Percentiles rank a stretch among this genome's conserved stretches.
These are phyloP conservation scores for Arrhamphus sclerolepis DNA, from an alignment of 2,797 vertebrate genomes.

Conservation along the genomic window DNA sequence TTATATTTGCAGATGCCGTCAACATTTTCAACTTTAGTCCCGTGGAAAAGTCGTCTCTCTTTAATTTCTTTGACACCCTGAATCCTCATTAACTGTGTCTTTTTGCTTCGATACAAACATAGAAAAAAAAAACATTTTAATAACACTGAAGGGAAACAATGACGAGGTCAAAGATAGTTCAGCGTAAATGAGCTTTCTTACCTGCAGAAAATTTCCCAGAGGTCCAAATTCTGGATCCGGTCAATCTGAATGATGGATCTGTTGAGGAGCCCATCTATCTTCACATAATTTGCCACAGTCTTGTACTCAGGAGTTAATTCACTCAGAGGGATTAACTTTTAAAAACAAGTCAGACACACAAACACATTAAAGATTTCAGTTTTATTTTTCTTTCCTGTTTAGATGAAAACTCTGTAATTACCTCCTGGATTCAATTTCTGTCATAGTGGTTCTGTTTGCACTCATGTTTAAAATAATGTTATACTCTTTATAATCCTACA, in stretches of 20 bases:
- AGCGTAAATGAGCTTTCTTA: constrained; percentile 39
- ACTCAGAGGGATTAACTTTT: constrained; percentile 83
- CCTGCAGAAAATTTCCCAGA: constrained; percentile 91
- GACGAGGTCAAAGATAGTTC: rapidly evolving
- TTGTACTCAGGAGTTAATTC: constrained; percentile 80
- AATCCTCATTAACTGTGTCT: constrained; percentile 85
- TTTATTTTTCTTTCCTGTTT: background rate
- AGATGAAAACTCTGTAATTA: too few relatives aligned
- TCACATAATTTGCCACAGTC: constrained; percentile 79
- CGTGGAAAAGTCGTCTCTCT: constrained; percentile 88
- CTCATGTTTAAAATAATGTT: too few relatives aligned
- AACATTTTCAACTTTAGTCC: constrained; percentile 82
- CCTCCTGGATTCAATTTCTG: too few relatives aligned
- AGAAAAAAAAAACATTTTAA: background rate
- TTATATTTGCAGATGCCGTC: constrained; percentile 89
- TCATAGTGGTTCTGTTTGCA: too few relatives aligned
- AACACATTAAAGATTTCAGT: background rate
- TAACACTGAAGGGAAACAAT: background rate
- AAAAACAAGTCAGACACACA: constrained; percentile 11
- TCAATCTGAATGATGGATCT: constrained; percentile 78
- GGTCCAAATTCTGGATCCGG: constrained; percentile 90
- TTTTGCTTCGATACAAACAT: constrained; percentile 80
- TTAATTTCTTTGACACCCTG: constrained; percentile 76
- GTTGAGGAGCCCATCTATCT: constrained; percentile 74
- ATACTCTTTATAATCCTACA: too few relatives aligned